Percentiles rank a stretch among this genome's conserved stretches.
Evolutionary conservation across 2,888 invertebrate species (phyloP).

Genomic region (Sphaeridia pumilis): DNA sequence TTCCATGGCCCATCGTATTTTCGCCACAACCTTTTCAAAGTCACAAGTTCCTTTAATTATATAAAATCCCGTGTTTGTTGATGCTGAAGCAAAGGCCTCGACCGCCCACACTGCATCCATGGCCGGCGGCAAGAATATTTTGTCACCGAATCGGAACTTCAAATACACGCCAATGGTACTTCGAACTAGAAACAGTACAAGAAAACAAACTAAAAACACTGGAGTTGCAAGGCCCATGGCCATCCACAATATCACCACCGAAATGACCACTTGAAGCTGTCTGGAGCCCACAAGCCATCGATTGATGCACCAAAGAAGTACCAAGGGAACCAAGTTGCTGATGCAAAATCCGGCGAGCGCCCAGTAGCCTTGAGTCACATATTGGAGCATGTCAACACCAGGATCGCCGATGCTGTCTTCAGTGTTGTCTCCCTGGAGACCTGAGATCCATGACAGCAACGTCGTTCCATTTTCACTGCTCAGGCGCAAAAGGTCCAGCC

Average conservation of each 20-base stretch:
- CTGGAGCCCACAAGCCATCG: neutral
- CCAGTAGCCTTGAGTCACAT: too few relatives aligned
- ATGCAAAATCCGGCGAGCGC: neutral
- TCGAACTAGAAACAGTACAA: neutral
- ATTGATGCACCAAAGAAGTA: neutral
- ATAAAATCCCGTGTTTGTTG: slow-evolving; percentile 25
- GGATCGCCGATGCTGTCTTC: too few relatives aligned
- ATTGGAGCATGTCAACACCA: too few relatives aligned
- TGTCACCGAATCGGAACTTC: neutral
- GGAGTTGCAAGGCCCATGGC: neutral
- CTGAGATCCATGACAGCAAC: too few relatives aligned
- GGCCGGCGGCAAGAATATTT: slow-evolving; percentile 12
- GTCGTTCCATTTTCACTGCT: too few relatives aligned
- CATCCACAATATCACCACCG: neutral
- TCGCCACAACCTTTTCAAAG: slow-evolving; percentile 15
- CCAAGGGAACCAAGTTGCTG: neutral
- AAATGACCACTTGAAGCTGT: neutral
- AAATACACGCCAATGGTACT: slow-evolving; percentile 1
- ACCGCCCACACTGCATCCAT: slow-evolving; percentile 30
- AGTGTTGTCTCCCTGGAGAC: too few relatives aligned
- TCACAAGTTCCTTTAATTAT: slow-evolving; percentile 29
- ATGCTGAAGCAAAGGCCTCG: slow-evolving; percentile 23
- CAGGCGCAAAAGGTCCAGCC: too few relatives aligned
- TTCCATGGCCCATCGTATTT: slow-evolving; percentile 11
- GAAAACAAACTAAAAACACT: neutral